phyloP scores from a whole-genome alignment of 2,888 invertebrate species.

The Cerastis rubricosa region DNA sequence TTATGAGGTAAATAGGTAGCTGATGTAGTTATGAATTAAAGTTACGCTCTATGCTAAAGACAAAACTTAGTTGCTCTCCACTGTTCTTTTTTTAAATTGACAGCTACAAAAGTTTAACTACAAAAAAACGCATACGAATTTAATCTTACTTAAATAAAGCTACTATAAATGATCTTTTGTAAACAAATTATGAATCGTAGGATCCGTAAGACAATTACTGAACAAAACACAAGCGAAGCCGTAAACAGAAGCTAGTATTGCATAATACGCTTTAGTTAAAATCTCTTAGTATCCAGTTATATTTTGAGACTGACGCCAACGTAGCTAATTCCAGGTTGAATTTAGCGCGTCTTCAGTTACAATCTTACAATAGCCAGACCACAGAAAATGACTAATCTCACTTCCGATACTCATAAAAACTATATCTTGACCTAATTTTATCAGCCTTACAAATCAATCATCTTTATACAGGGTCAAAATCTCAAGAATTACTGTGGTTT shows the following conservation, averaged over 20 bases:
- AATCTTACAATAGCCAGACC: slow-evolving; percentile 29
- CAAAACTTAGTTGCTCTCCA: neutral
- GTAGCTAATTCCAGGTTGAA: slow-evolving; percentile 36
- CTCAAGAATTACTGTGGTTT: neutral
- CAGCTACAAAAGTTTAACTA: neutral
- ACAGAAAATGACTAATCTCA: neutral
- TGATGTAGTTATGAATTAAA: neutral
- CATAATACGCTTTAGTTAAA: neutral
- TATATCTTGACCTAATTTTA: slow-evolving; percentile 39
- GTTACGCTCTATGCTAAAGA: neutral
- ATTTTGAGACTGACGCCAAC: slow-evolving; percentile 28
- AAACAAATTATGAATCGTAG: neutral
- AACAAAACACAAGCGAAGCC: too few species aligned
- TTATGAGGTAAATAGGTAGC: neutral
- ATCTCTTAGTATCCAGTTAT: slow-evolving; percentile 5
- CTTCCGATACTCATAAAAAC: slow-evolving; percentile 28
- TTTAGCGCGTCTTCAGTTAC: slow-evolving; percentile 39
- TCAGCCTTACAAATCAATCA: slow-evolving; percentile 25
- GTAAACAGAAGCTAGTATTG: neutral
- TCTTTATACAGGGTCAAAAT: neutral
- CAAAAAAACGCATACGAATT: neutral
- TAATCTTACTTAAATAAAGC: neutral
- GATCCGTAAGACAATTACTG: too few species aligned
- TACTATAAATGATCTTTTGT: neutral
- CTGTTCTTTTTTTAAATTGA: neutral